Evolutionary conservation across 2,113 vertebrate species (phyloP), one percentile per base, ranked within the genome.

Genomic region (Peromyscus californicus): DNA sequence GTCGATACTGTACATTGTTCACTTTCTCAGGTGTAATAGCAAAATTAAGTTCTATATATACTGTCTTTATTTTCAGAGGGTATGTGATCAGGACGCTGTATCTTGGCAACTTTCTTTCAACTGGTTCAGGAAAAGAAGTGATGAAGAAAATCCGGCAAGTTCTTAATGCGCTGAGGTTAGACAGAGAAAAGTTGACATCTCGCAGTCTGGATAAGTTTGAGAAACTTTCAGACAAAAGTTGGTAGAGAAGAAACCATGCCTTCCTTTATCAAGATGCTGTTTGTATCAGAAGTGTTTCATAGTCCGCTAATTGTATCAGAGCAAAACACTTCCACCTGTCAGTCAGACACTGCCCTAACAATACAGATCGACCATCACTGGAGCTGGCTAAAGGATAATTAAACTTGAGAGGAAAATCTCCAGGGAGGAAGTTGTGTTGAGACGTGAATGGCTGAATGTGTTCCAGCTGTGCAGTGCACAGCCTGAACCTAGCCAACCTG

Each of bases 181-280:
- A 45, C 12, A 5, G 51, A 70, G 15, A 80, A 11, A 36, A 19
- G 21, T 11, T 39, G 39, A 1, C 83, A 48, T 57, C 65, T 89
- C 85, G 67, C 72, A 86, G 65, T 6, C 51, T 95, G 22, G 13
- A 3, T 74, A 51, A n/a, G 33, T 21, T 90, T 79, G 15, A 67
- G 51, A 89, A 93, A 80, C 36, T 91, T 88, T 45, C 65, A 91
- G 87, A 85, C 78, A 75, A 70, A 74, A 91, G 22, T 13, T 89
- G 3, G 42, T 57, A 4, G 31, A n/a, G 63, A 93, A n/a, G 57
- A 89, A 74, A 21, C n/a, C 48, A 76, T 3, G 21, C 48, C 67
- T 91, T 84, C 22, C 54, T 89, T 84, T 90, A 51, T 90, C 31
- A 91, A 89, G 78, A 88, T 22, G 22, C 29, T 48, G 19, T 22